These are phyloP conservation scores for Ceratotherium simum DNA, from an alignment of 2,113 vertebrate species.

Conservation along the genomic window DNA sequence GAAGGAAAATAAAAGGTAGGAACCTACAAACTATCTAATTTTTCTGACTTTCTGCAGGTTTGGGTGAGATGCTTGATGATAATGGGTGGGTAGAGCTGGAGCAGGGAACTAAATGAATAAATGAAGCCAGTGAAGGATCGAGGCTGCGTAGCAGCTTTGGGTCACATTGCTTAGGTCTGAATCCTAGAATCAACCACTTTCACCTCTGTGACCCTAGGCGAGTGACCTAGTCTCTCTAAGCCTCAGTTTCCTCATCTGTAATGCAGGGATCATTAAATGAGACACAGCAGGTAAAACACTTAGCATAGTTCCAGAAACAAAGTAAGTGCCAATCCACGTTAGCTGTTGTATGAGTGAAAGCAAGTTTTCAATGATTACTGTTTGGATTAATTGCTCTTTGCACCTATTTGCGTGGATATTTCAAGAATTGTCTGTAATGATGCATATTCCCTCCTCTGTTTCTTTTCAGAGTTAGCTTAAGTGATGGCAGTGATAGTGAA, in stretches of 20 bases:
- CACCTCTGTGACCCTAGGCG: not conserved
- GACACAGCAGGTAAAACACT: not conserved
- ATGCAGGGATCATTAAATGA: not conserved
- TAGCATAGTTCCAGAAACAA: not conserved
- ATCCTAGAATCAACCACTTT: not conserved
- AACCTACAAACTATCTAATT: not conserved
- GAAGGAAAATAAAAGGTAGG: not conserved
- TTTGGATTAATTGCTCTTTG: not conserved
- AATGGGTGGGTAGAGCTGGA: not conserved
- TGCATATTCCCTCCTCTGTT: not conserved
- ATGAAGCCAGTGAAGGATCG: not conserved
- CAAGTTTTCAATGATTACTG: not conserved
- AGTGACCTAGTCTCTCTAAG: not conserved
- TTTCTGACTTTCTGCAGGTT: not conserved
- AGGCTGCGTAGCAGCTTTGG: not conserved
- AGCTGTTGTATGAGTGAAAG: not conserved
- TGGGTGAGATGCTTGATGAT: not conserved
- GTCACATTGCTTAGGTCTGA: not conserved
- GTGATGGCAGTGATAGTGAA: constrained; percentile 96
- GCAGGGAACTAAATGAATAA: not conserved
- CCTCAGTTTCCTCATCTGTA: not conserved
- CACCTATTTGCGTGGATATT: not conserved
- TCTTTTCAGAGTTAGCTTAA: constrained; percentile 93
- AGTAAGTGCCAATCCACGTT: not conserved
- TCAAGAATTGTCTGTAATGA: not conserved